phyloP scores from a whole-genome alignment of 2,888 invertebrate species.

The Rhamphomyia laevipes region DNA sequence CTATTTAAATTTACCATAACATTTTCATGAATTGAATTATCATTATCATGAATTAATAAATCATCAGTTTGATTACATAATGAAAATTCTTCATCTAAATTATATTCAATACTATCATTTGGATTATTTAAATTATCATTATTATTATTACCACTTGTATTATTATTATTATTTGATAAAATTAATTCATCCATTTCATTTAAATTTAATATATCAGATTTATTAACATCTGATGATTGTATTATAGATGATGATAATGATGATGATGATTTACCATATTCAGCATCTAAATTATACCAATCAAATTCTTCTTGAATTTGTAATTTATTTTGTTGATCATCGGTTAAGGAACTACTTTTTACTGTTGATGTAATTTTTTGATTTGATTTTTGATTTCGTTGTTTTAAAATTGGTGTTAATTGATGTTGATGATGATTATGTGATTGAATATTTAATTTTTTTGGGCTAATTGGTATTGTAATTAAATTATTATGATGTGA shows the following conservation, averaged over 20 bases:
- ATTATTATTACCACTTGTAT: background rate
- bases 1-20: background rate
- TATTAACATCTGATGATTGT: constrained; percentile 19
- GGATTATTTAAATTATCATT: background rate
- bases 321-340: constrained; percentile 22
- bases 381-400: background rate
- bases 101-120: constrained; percentile 28
- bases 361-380: background rate
- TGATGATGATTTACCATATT: constrained; percentile 27
- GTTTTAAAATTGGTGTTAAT: background rate
- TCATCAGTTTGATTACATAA: constrained; percentile 21
- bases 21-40: constrained; percentile 12
- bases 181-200: constrained; percentile 24
- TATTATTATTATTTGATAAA: background rate
- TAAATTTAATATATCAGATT: constrained; percentile 17
- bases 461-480: background rate
- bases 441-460: background rate
- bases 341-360: background rate
- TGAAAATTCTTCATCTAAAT: constrained; percentile 34
- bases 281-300: constrained; percentile 37
- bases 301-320: constrained; percentile 36
- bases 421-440: background rate
- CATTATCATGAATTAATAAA: no score
- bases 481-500: background rate
- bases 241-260: constrained; percentile 20